Conservation (phyloP, 1,140 invertebrate genomes). For the Pseudomyrmex cubaensis region DNA sequence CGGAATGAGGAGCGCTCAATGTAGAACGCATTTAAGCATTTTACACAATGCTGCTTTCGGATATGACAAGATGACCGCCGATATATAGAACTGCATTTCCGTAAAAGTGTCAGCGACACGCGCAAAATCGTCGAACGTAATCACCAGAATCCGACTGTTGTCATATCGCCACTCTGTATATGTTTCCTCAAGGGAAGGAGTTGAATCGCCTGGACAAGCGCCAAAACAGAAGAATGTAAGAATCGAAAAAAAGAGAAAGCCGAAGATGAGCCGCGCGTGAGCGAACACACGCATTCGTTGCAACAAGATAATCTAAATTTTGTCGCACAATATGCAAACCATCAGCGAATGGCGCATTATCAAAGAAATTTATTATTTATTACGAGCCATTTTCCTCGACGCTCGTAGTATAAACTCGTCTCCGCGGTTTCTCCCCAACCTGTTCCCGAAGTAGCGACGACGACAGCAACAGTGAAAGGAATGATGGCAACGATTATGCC, state of each 20-base stretch:
- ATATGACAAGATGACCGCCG: too few relatives aligned
- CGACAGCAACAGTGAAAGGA: constrained; percentile 70
- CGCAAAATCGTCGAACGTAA: not conserved
- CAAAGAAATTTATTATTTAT: too few relatives aligned
- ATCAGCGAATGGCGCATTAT: too few relatives aligned
- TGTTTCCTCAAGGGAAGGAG: not conserved
- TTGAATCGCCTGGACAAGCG: constrained; percentile 37
- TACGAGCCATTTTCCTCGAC: not conserved
- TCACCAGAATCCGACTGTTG: not conserved
- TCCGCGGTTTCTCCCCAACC: constrained; percentile 22
- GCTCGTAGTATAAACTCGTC: not conserved
- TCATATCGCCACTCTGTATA: not conserved
- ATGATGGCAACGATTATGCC: constrained; percentile 64
- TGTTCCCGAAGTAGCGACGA: constrained; percentile 37
- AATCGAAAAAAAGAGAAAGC: constrained; percentile 44
- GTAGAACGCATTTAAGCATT: too few relatives aligned
- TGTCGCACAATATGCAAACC: too few relatives aligned
- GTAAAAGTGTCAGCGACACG: constrained; percentile 4
- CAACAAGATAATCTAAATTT: constrained; percentile 1
- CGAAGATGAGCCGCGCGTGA: not conserved
- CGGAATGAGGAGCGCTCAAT: too few relatives aligned
- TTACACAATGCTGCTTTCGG: too few relatives aligned
- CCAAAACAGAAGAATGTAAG: constrained; percentile 28
- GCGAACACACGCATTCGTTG: constrained; percentile 17
- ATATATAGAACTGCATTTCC: not conserved